Conservation (phyloP, 2,113 vertebrate genomes). For the Albula goreensis region DNA sequence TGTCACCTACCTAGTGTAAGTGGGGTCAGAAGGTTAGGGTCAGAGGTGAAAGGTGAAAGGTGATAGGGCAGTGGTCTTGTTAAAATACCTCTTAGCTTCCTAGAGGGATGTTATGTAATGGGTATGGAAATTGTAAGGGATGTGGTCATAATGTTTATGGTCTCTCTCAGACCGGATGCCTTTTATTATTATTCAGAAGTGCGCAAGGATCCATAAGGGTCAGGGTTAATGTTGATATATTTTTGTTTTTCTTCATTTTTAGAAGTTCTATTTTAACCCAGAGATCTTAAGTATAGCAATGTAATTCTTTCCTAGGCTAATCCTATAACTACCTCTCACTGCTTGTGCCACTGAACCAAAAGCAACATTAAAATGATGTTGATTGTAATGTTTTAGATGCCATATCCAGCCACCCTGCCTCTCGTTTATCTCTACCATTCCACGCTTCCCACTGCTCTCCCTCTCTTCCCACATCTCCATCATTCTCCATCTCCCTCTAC, state of each 20-base stretch:
- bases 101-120: conserved; percentile 71
- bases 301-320: not conserved
- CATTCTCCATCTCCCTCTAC: conserved; percentile 30
- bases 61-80: conserved; percentile 65
- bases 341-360: not conserved
- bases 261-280: not conserved
- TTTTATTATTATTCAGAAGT: conserved; percentile 60
- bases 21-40: conserved; percentile 66
- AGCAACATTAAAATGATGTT: not conserved
- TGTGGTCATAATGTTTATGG: conserved; percentile 50
- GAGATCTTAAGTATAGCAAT: not conserved
- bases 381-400: not conserved
- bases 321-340: not conserved
- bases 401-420: not conserved
- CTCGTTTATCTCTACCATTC: not conserved
- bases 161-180: conserved; percentile 49
- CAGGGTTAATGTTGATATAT: conserved; percentile 38
- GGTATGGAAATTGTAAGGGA: conserved; percentile 60
- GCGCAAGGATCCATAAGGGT: conserved; percentile 53
- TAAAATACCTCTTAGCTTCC: conserved; percentile 74
- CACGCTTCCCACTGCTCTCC: not conserved
- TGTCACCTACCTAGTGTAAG: conserved; percentile 57
- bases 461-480: conserved; percentile 17
- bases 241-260: not conserved
- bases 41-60: conserved; percentile 63